Base-by-base conservation (phyloP, 2,113 vertebrate genomes). In the Dromiciops gliroides region DNA sequence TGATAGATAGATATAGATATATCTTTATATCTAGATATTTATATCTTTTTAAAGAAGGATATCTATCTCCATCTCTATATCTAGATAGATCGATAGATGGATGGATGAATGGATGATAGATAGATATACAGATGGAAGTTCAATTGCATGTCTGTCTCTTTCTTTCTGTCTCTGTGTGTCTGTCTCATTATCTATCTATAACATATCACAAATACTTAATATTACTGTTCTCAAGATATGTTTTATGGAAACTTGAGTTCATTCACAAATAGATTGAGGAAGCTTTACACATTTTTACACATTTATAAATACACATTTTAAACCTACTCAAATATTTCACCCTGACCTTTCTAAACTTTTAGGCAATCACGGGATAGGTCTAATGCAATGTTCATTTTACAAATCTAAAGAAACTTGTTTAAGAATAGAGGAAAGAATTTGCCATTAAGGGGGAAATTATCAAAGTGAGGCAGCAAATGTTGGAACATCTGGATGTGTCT, bases 311-410 rank as follows among this genome's bases (percentile, higher is more conserved):
- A 28, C 1, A 90, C 19, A 60, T 56, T 50, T 92, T 26, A 23
- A 23, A 0, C 16, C 6, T 44, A 83, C 19, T 23, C 37, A 83
- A 83, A 83, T 19, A 83, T 83, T 83, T 83, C 67, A 44, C 16
- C 19, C 37, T 1, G 22, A n/a, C 16, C 14, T 11, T 91, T 56
- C 48, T 88, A 60, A 83, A 56, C 6, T 88, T 10, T 24, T 11
- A 50, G 3, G 1, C 22, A 90, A 48, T 93, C 31, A 91, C 49
- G 88, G 23, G 37, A 26, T 50, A 90, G 11, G 1, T n/a, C 3
- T 95, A 94, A 92, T 16, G 26, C 24, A 89, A 89, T 37, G 53
- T 75, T 90, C 22, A 89, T 83, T 75, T 91, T 93, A 60, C 1
- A 52, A 50, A 22, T 3, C 25, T 51, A 37, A 83, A 52, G 47